Evolutionary conservation across 2,888 invertebrate genomes (phyloP), one percentile per base, ranked within the genome.

Genomic region (Sclerodermus sp.): DNA sequence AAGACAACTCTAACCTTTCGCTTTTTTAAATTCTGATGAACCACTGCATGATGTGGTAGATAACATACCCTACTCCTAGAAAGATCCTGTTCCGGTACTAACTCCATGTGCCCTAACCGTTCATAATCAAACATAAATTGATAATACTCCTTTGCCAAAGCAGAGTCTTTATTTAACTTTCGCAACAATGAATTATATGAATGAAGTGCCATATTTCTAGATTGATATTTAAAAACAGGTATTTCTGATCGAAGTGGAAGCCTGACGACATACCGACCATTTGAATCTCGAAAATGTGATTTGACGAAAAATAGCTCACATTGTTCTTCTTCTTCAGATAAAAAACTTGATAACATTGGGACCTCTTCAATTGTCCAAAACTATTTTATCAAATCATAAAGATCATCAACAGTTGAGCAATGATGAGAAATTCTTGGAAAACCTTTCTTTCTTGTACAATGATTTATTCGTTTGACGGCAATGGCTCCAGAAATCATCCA

Each of bases 1-100:
- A 53, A 53, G 9, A 53, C 52, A 1, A 50, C 50, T 3, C 50
- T 36, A 1, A 55, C 13, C 14, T 49, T 51, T 16, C 37, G 29
- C n/a, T n/a, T n/a, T 17, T 14, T 12, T 2, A 5, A 2, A 1
- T 13, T 5, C 14, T 23, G 34, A 6, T 32, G 39, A 9, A 49
- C 29, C 9, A 53, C 47, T 1, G 47, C 40, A 14, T 54, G 47
- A 42, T 51, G 51, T 9, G 50, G 47, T 8, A 54, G 16, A 31
- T 55, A 46, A 44, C 47, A 45, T 0, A 43, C 29, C 8, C 16
- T 12, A 18, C 10, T 16, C 10, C 23, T 10, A 10, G 1, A 1
- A 8, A 39, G 13, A 10, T 54, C 48, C 0, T 17, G n/a, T 1
- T 10, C 0, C 10, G 29, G 23, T 2, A 51, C 16, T 5, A 40